Evolutionary conservation across 2,797 vertebrate species (phyloP), one percentile per base, ranked within the genome.

Genomic region (Onychomys leucogaster): DNA sequence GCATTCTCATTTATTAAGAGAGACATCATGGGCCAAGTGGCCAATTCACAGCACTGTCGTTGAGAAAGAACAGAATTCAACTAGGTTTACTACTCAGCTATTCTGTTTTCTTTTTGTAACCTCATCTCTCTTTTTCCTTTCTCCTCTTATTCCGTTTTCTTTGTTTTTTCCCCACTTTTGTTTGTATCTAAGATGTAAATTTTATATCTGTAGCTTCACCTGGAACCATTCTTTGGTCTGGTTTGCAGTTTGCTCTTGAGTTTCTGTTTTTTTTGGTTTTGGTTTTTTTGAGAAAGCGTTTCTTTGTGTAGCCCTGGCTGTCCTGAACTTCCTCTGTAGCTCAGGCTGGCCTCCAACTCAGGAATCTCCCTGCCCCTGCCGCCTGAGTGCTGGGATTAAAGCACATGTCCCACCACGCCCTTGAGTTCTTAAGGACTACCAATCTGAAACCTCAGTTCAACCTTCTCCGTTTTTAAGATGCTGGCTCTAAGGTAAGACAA

Each of bases 391-490:
- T 84, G 27, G 29, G 82, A 65, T 46, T 34, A 84, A 84, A 84
- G 27, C 71, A 6, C 1, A 0, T 65, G 59, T 27, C 0, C 23
- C 2, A 14, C 55, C 5, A 59, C 76, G 34, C 63, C 96, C 25
- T 88, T 92, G 55, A 94, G 32, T 86, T 89, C 52, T 55, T 78
- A 41, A 77, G 41, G 10, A 76, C 43, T 86, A 49, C 7, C 81
- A 78, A 41, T 4, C 9, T n/a, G 61, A 52, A 95, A 89, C 43
- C 86, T 83, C 49, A 89, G 46, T 52, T 83, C n/a, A 96, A 82
- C 29, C 29, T 83, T 93, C 69, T 93, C 55, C 23, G 23, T 52
- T 77, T 94, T 95, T 93, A 55, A 91, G 90, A 94, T 4, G 61
- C 4, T 69, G 84, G 73, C 80, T 43, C 75, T 89, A 61, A 95